Percentiles rank a stretch among this genome's conserved stretches.
phyloP scores from a whole-genome alignment of 1,140 invertebrate genomes.

The Euglossa dilemma region DNA sequence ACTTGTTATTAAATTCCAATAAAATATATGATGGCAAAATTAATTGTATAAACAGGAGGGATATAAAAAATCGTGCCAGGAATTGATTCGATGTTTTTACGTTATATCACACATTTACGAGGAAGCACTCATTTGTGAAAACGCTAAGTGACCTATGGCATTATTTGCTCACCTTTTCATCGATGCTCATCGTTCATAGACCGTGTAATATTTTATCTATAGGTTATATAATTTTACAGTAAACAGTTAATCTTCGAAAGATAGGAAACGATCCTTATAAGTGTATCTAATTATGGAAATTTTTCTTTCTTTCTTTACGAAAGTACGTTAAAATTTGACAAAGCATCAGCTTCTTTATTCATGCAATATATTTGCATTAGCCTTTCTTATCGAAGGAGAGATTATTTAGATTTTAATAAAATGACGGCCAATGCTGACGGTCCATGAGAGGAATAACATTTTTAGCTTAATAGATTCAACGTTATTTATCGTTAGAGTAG shows the following conservation, averaged over 20 bases:
- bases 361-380: neutral
- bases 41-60: neutral
- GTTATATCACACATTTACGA: conserved; percentile 21
- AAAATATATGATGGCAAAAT: neutral
- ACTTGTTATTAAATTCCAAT: neutral
- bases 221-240: conserved; percentile 57
- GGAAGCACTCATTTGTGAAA: conserved; percentile 50
- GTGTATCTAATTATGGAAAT: conserved; percentile 20
- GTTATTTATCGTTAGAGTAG: neutral
- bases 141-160: conserved; percentile 67
- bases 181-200: conserved; percentile 32
- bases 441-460: neutral
- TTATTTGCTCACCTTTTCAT: conserved; percentile 60
- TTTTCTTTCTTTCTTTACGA: neutral
- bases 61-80: too few relatives aligned
- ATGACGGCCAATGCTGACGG: too few relatives aligned
- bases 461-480: neutral
- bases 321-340: neutral
- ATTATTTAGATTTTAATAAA: neutral
- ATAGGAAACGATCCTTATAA: neutral
- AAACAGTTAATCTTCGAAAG: conserved; percentile 9
- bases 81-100: neutral
- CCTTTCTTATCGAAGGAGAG: neutral
- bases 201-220: conserved; percentile 47
- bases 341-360: neutral